phyloP scores from a whole-genome alignment of 2,888 invertebrate genomes.

The Synergus umbraculus region DNA sequence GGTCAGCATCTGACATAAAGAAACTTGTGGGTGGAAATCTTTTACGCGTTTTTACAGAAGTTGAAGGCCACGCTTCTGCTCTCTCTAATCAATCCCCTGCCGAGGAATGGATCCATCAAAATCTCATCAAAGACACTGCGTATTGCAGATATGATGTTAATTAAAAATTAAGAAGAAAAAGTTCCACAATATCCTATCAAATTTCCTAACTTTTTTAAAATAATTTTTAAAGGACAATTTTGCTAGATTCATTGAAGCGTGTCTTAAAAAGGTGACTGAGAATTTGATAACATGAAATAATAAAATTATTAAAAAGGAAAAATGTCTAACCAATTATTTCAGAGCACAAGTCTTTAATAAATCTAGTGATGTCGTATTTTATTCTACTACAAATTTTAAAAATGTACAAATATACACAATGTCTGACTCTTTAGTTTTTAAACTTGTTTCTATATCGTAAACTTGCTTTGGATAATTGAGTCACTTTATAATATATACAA shows the following conservation, averaged over 20 bases:
- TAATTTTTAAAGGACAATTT: neutral
- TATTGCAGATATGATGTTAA: constrained; percentile 78
- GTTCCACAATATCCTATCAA: neutral
- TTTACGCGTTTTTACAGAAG: constrained; percentile 80
- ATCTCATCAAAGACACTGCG: constrained; percentile 79
- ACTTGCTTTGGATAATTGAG: neutral
- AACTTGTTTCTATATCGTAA: neutral
- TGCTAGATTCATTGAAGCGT: neutral
- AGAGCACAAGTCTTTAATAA: neutral
- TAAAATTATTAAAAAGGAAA: neutral
- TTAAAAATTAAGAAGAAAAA: neutral
- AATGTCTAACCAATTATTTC: neutral
- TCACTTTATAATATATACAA: constrained; percentile 8
- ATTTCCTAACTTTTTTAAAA: constrained; percentile 2
- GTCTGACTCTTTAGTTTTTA: neutral
- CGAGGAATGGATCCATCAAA: constrained; percentile 80
- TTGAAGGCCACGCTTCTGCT: constrained; percentile 73
- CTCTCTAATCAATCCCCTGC: constrained; percentile 77
- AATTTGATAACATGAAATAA: neutral
- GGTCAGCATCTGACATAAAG: constrained; percentile 81
- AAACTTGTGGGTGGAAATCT: constrained; percentile 82
- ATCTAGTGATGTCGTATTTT: neutral
- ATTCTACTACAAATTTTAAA: neutral
- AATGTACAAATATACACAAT: constrained; percentile 17
- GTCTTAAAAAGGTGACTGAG: neutral